Base-by-base conservation (phyloP, 1,140 invertebrate genomes). In the Ceratina japonica region DNA sequence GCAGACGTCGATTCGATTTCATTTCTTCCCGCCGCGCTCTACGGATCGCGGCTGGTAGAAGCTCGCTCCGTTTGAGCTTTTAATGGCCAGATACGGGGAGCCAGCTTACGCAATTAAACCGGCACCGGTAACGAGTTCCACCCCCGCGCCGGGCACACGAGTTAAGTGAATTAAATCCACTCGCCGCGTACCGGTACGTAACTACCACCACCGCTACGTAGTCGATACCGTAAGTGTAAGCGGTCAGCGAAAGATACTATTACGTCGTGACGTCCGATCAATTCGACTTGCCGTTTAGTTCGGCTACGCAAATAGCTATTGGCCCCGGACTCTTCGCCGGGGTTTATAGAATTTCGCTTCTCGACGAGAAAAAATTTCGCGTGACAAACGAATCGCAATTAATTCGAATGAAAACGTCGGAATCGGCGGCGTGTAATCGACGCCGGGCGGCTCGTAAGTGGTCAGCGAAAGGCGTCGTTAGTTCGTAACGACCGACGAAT, bases 131-230 rank as follows among this genome's bases (percentile, higher is more conserved):
- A 86, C 85, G 84, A 89, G 85, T 87, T 87, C 80, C 79, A 83
- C 78, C 76, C 59, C 58, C 78, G 77, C 82, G 61, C 81, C 78
- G 52, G 37, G 37, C 37, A 10, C 74, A 77, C 79, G 54, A 73
- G 78, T 76, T 88, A 89, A 88, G 87, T 87, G 87, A 89, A 89
- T 89, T 89, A 89, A 89, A 89, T 83, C 79, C 71, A 75, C 65
- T 49, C 31, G 22, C 24, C 31, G 37, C 59, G 59, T 8, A 31
- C 20, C n/a, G n/a, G 20, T 75, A 24, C 22, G 16, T 24, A 31
- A 18, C 13, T 54, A 27, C 44, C 62, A 24, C 44, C 58, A 49
- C 27, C 8, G 49, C 58, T 4, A 20, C 16, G 18, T 54, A 54
- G 65, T 68, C 77, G 66, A 73, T 75, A 37, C 72, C 70, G 56